Evolutionary conservation across 1,140 invertebrate species (phyloP).

Genomic region (Trinorchestia longiramus): DNA sequence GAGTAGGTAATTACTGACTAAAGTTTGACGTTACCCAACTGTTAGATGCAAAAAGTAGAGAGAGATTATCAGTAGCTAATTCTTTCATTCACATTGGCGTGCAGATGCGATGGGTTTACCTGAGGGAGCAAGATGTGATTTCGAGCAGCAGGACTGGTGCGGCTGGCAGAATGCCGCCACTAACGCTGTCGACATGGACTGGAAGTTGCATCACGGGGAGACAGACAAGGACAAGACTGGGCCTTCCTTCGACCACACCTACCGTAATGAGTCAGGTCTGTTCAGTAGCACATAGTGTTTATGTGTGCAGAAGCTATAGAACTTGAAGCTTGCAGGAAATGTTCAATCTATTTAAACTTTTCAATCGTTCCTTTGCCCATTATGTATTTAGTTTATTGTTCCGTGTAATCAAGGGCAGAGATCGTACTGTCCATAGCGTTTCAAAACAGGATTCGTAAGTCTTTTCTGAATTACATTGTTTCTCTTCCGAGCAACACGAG

Average conservation of each 20-base stretch:
- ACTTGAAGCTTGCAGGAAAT: background rate
- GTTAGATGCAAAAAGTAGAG: too few relatives aligned
- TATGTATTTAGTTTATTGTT: background rate
- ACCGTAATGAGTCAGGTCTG: constrained; percentile 61
- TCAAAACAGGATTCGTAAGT: background rate
- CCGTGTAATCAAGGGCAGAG: background rate
- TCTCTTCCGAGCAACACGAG: background rate
- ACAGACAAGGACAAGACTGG: constrained; percentile 60
- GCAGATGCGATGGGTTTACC: constrained; percentile 22
- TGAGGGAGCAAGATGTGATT: constrained; percentile 18
- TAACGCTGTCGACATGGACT: constrained; percentile 58
- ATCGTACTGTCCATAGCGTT: background rate
- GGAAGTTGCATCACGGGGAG: constrained; percentile 57
- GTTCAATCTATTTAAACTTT: background rate
- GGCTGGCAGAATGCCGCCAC: constrained; percentile 60
- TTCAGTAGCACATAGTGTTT: background rate
- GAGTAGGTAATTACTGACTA: too few relatives aligned
- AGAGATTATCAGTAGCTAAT: background rate
- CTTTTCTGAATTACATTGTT: background rate
- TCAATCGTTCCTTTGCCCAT: background rate
- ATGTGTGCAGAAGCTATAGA: background rate
- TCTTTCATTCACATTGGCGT: background rate
- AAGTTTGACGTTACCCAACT: too few relatives aligned
- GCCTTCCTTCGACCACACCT: constrained; percentile 60
- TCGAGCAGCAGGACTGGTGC: constrained; percentile 57